Base-by-base conservation (phyloP, 2,797 vertebrate species). In the Anguilla marmorata region DNA sequence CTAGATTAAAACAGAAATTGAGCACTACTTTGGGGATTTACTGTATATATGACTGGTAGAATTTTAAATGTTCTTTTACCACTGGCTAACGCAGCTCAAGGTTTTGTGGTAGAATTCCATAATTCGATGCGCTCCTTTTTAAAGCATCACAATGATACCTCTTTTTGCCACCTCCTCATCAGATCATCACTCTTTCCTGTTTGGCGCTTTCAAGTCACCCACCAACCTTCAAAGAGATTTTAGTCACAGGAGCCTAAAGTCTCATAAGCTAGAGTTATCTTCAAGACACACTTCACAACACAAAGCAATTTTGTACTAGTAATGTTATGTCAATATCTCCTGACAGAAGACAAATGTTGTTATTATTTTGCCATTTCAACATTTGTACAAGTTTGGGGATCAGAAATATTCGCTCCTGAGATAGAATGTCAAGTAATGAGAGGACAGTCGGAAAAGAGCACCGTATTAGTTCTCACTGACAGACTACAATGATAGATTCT, bases 261-360 rank as follows among this genome's bases (percentile, higher is more conserved):
- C 91, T 95, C 94, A 96, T 94, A 95, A 94, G 95, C 94, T 93
- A 95, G 95, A 96, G 96, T 96, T 96, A 96, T 97, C 96, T 97
- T 87, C 88, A 89, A 96, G 96, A 97, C 94, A 97, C 95, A 97
- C 96, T 97, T 95, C 96, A 97, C 93, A 96, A 97, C 97, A 98
- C 97, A 97, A 97, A 96, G 96, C 97, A 97, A 98, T 98, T 98
- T 98, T 96, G 93, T 93, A 95, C 92, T 96, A 95, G 96, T 97
- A 97, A 98, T 96, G 94, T 95, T 95, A 92, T 96, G 96, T 98
- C 98, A 97, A 98, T 98, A 98, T 96, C 91, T 93, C 93, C 88
- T 95, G 96, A 97, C 96, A 97, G 96, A 98, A 98, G 98, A 99
- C 96, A 96, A 97, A 99, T 99, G 97, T 95, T 96, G 97, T 97